A percentile compares a stretch with the other conserved stretches of the same genome.
These are phyloP conservation scores for Lepetodrilus schrolli DNA, from an alignment of 2,888 invertebrate species.

Conservation along the genomic window DNA sequence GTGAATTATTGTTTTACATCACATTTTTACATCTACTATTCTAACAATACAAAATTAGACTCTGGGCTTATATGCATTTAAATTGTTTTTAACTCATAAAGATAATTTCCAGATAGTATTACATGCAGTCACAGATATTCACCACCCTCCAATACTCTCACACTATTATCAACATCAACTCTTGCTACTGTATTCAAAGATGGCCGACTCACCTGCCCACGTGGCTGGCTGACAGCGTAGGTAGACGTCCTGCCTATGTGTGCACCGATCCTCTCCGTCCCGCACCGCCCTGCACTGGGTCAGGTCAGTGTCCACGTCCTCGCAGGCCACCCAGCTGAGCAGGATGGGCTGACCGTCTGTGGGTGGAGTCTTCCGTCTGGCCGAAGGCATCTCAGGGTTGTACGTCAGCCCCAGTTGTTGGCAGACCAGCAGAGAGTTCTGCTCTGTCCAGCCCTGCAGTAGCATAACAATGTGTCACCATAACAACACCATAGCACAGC, in stretches of 20 bases:
- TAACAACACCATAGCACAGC: no score
- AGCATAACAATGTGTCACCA: no score
- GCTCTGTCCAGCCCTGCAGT: conserved; percentile 90
- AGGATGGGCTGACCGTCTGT: conserved; percentile 79
- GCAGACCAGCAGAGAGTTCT: conserved; percentile 93
- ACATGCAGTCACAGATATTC: no score
- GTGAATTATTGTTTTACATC: no score
- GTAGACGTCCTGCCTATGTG: conserved; percentile 69
- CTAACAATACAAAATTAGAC: no score
- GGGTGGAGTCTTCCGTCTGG: conserved; percentile 83
- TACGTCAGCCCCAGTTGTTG: conserved; percentile 94
- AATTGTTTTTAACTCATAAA: no score
- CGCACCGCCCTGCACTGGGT: conserved; percentile 86
- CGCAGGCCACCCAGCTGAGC: conserved; percentile 89
- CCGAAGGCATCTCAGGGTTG: conserved; percentile 93
- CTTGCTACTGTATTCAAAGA: no score
- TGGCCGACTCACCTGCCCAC: conserved; percentile 76
- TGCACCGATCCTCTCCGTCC: conserved; percentile 80
- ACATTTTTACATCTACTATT: no score
- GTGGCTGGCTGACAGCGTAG: conserved; percentile 74
- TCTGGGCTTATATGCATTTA: no score
- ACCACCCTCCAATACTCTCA: no score
- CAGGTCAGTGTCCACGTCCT: conserved; percentile 91
- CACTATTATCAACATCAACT: no score
- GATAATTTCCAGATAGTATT: no score